Base-by-base conservation (phyloP, 1,140 invertebrate species). In the Thaumatotibia leucotreta region DNA sequence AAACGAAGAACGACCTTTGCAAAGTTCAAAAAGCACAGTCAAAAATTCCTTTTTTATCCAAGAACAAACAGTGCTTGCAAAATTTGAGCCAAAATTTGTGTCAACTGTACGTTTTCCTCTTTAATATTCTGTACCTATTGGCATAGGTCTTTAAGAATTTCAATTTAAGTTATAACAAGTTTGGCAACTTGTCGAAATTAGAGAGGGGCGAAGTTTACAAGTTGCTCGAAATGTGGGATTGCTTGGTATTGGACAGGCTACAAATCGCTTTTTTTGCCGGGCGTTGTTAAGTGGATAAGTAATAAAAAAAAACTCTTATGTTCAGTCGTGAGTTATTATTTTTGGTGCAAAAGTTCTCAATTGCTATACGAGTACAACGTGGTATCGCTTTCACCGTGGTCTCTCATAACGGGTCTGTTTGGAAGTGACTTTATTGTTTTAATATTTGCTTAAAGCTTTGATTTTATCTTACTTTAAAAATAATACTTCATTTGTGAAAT, bases 151-250 rank as follows among this genome's bases (percentile, higher is more conserved):
- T 73, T 69, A 65, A 66, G 61, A 77, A 72, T 81, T 84, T 80
- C 78, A 84, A 84, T 84, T 82, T 84, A 84, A 83, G 73, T 83
- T 84, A 74, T 74, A 80, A 80, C 77, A 79, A 82, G 67, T 79
- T 81, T 45, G 27, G 54, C 68, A 81, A 80, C 65, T 82, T 69
- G 72, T 72, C 69, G 61, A 81, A 82, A 81, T 81, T 77, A 76
- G 70, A 61, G 49, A 64, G 62, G 49, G 67, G 64, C 54, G 49
- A 65, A 75, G 68, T 77, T 77, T 74, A 61, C 68, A 27, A 70
- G 65, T 65, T 63, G 49, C 61, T 50, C 24, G 31, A 49, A 68
- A 63, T 20, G 58, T 78, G 76, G 77, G 72, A 70, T 74, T 71
- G 68, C 74, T 66, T 64, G 68, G 61, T 50, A 64, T 69, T 62